phyloP scores from a whole-genome alignment of 2,888 invertebrate species.

The Sinopyrophorus schimmeli region DNA sequence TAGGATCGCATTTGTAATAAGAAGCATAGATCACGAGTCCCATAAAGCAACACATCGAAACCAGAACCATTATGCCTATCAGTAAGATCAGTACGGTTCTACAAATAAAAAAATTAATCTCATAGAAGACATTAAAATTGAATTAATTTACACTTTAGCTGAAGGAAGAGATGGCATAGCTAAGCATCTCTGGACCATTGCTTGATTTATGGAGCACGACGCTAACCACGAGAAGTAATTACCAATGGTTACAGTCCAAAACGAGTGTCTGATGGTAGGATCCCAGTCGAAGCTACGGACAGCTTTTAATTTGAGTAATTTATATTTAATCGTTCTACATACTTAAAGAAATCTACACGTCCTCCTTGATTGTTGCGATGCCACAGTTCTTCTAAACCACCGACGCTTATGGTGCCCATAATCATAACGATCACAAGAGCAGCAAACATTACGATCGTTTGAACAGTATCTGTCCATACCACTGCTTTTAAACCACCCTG shows the following conservation, averaged over 20 bases:
- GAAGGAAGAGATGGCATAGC: constrained; percentile 72
- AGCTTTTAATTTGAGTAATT: constrained; percentile 39
- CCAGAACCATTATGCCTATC: constrained; percentile 72
- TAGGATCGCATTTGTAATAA: constrained; percentile 83
- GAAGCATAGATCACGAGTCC: constrained; percentile 86
- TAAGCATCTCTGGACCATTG: constrained; percentile 84
- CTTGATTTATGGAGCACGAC: constrained; percentile 82
- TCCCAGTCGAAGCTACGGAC: constrained; percentile 68
- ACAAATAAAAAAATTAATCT: constrained; percentile 41
- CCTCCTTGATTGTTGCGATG: constrained; percentile 63
- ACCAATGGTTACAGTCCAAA: constrained; percentile 78
- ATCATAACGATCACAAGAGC: constrained; percentile 68
- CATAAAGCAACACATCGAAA: constrained; percentile 79
- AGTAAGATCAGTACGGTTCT: constrained; percentile 79
- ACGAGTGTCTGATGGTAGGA: constrained; percentile 77
- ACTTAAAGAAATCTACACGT: constrained; percentile 76
- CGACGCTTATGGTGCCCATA: constrained; percentile 68
- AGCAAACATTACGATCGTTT: constrained; percentile 73
- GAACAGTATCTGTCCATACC: constrained; percentile 79
- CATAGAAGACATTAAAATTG: neutral
- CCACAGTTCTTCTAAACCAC: constrained; percentile 66
- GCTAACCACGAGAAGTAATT: constrained; percentile 82
- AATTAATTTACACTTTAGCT: constrained; percentile 67
- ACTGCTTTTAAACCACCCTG: constrained; percentile 80
- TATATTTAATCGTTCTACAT: constrained; percentile 45